Evolutionary conservation across 2,113 vertebrate species (phyloP), one percentile per base, ranked within the genome.

Genomic region (human): DNA sequence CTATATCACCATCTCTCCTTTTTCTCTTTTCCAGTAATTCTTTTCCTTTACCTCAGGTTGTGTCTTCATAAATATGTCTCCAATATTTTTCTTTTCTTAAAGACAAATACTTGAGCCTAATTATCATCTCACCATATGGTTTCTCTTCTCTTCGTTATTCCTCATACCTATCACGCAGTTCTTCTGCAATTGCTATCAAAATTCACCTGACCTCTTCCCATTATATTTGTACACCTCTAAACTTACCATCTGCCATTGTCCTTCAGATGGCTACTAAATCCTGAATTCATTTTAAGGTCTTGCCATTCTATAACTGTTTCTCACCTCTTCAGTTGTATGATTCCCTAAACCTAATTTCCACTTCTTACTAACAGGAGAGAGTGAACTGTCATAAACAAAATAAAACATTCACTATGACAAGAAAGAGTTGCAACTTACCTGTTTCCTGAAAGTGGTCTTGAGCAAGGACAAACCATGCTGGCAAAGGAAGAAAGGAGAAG

Each of bases 71-170:
- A 96, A 80, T 93, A 96, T 57, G 30, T 96, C 96, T 90, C 73
- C n/a, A 97, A 83, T 86, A 93, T 82, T 97, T 97, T 96, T 93
- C 90, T 92, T 96, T 96, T 96, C 97, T 93, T 93, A 96, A 96
- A 97, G 97, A 93, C 95, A 96, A 97, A 94, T 86, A 64, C 85
- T 94, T 70, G 72, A 93, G 73, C 68, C 94, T 97, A 97, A 98
- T 98, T 97, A 97, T 93, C 91, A 88, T 97, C 84, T 93, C 57
- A 87, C 97, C 97, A 97, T 97, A 96, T 97, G 97, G 96, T 72
- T 95, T 97, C 78, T 89, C 55, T 73, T 93, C 89, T 95, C 68
- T 79, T 38, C 96, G 96, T 86, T 96, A 96, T 98, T 97, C 96
- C 86, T 97, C 78, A 97, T 96, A 98, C 97, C 91, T 81, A 93